Conservation (phyloP, 2,888 invertebrate species). For the Yponomeuta cagnagella region DNA sequence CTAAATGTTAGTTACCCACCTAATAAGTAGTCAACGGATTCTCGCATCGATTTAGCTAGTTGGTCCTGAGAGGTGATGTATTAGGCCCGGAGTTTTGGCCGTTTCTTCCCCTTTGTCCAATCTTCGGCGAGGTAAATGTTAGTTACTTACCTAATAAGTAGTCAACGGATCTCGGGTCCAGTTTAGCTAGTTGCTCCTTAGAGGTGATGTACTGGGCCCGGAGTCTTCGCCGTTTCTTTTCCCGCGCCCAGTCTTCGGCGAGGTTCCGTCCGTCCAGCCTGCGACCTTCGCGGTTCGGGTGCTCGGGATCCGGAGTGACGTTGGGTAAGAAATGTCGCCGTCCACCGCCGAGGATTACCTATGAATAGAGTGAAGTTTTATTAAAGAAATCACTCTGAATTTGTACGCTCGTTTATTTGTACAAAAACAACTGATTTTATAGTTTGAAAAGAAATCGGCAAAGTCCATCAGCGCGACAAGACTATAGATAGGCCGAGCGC, state of each 20-base stretch:
- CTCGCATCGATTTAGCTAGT: too few relatives aligned
- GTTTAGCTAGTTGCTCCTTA: slow-evolving; percentile 81
- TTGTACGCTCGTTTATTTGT: too few relatives aligned
- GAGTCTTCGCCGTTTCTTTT: slow-evolving; percentile 80
- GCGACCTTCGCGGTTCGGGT: slow-evolving; percentile 81
- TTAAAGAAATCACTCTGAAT: too few relatives aligned
- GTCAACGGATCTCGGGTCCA: slow-evolving; percentile 82
- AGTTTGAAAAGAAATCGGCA: too few relatives aligned
- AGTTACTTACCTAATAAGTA: slow-evolving; percentile 80
- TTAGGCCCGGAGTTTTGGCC: too few relatives aligned
- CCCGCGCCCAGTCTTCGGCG: slow-evolving; percentile 86
- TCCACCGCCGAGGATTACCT: slow-evolving; percentile 88
- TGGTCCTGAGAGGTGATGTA: too few relatives aligned
- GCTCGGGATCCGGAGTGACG: slow-evolving; percentile 81
- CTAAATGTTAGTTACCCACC: slow-evolving; percentile 34
- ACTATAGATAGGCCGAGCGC: too few relatives aligned
- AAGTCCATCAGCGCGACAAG: too few relatives aligned
- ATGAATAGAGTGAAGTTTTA: slow-evolving; percentile 12
- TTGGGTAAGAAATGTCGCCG: slow-evolving; percentile 84
- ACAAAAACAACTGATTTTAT: too few relatives aligned
- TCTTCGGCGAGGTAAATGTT: background rate
- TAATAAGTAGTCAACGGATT: too few relatives aligned
- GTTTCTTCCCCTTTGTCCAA: too few relatives aligned
- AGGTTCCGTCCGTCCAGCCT: slow-evolving; percentile 85
- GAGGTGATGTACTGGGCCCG: slow-evolving; percentile 84